phyloP scores from a whole-genome alignment of 2,113 vertebrate species.

The Clupea harengus region DNA sequence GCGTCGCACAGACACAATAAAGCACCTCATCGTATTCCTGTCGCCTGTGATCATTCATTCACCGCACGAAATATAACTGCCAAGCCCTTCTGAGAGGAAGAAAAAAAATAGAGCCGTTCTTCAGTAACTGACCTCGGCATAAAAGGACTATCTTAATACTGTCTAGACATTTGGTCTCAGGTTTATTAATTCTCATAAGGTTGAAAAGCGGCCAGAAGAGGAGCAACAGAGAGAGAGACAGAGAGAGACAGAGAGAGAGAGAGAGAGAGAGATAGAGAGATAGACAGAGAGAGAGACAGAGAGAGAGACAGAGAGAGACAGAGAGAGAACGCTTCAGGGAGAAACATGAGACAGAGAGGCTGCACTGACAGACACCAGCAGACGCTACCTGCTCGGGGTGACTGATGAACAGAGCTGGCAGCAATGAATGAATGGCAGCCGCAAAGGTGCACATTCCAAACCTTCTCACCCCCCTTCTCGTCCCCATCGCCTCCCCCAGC shows the following conservation, averaged over 20 bases:
- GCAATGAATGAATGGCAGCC: not conserved
- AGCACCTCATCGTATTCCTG: conserved; percentile 6
- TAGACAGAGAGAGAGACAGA: not conserved
- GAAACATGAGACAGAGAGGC: not conserved
- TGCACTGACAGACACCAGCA: not conserved
- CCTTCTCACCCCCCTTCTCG: not conserved
- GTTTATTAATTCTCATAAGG: conserved; percentile 12
- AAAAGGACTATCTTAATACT: not conserved
- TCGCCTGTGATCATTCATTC: conserved; percentile 3
- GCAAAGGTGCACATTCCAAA: not conserved
- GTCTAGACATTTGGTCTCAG: conserved; percentile 1
- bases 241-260: not conserved
- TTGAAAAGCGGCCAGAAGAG: not conserved
- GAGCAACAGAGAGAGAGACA: not conserved
- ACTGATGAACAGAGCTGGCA: not conserved
- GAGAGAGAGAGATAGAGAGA: too few relatives aligned
- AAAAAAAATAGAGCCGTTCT: not conserved
- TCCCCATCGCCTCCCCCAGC: not conserved
- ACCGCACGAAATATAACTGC: not conserved
- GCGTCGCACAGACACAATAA: not conserved
- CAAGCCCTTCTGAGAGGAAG: not conserved
- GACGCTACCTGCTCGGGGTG: not conserved
- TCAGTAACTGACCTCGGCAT: not conserved
- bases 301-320: not conserved
- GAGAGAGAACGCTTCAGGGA: not conserved